phyloP scores from a whole-genome alignment of 2,888 invertebrate genomes.

The Odontocolon sp. region DNA sequence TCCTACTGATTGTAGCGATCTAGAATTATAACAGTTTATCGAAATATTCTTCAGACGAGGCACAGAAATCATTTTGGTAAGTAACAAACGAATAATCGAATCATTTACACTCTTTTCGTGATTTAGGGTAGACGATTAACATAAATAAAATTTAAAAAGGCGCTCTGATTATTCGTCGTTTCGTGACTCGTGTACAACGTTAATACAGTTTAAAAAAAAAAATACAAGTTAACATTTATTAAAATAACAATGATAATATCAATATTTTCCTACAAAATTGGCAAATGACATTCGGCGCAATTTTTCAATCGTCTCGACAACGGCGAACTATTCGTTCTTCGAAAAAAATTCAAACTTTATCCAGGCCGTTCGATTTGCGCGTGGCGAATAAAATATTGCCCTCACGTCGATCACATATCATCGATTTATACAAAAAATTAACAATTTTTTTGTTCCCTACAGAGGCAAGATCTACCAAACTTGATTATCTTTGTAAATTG shows the following conservation, averaged over 20 bases:
- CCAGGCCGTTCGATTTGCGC: conserved; percentile 15
- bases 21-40: not conserved
- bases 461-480: conserved; percentile 12
- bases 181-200: conserved; percentile 10
- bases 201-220: conserved; percentile 11
- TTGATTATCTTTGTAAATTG: conserved; percentile 22
- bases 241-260: conserved; percentile 41
- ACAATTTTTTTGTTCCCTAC: conserved; percentile 15
- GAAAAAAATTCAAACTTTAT: conserved; percentile 16
- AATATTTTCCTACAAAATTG: conserved; percentile 32
- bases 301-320: conserved; percentile 1
- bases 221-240: conserved; percentile 8
- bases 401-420: conserved; percentile 45
- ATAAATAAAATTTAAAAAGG: not conserved
- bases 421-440: conserved; percentile 13
- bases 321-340: not conserved
- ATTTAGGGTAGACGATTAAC: not conserved
- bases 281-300: conserved; percentile 38
- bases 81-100: conserved; percentile 55
- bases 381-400: conserved; percentile 21
- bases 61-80: conserved; percentile 58
- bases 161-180: conserved; percentile 24
- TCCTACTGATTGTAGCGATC: too few species aligned
- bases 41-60: conserved; percentile 38
- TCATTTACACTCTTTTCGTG: conserved; percentile 38